Conservation (phyloP, 2,888 invertebrate species). For the Ypsolopha scabrella region DNA sequence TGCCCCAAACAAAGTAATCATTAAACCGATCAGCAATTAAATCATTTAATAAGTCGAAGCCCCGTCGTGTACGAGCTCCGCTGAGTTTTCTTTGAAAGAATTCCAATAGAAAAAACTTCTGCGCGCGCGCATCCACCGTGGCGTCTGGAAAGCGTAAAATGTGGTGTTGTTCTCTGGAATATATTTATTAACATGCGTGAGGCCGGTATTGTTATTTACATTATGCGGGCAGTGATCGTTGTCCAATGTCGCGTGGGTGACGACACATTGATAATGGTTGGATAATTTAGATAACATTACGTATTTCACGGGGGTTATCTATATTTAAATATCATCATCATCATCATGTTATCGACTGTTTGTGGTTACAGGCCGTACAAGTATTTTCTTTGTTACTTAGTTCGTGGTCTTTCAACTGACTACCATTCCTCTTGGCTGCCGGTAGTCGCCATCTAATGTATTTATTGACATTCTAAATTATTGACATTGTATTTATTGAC, state of each 20-base stretch:
- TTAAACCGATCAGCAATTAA: slow-evolving; percentile 53
- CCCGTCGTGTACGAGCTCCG: slow-evolving; percentile 20
- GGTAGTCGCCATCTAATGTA: too few species aligned
- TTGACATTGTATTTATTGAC: too few species aligned
- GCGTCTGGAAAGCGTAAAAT: slow-evolving; percentile 60
- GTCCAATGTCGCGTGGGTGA: too few species aligned
- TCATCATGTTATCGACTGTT: too few species aligned
- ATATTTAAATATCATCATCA: too few species aligned
- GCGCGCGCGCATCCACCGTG: slow-evolving; percentile 28
- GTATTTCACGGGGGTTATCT: neutral
- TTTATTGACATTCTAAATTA: too few species aligned
- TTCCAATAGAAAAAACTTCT: slow-evolving; percentile 37
- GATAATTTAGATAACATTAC: too few species aligned
- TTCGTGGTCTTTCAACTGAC: too few species aligned
- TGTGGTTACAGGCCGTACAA: too few species aligned
- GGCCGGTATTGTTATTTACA: neutral
- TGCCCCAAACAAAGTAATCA: slow-evolving; percentile 13
- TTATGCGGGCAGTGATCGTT: neutral
- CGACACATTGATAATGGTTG: too few species aligned
- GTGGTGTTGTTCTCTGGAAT: slow-evolving; percentile 9
- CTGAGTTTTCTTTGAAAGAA: slow-evolving; percentile 54
- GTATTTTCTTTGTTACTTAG: too few species aligned
- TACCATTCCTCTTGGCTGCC: too few species aligned
- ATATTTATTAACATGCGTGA: slow-evolving; percentile 1
- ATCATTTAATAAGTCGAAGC: slow-evolving; percentile 33